phyloP scores from a whole-genome alignment of 2,888 invertebrate species.

The Ferrisia virgata region DNA sequence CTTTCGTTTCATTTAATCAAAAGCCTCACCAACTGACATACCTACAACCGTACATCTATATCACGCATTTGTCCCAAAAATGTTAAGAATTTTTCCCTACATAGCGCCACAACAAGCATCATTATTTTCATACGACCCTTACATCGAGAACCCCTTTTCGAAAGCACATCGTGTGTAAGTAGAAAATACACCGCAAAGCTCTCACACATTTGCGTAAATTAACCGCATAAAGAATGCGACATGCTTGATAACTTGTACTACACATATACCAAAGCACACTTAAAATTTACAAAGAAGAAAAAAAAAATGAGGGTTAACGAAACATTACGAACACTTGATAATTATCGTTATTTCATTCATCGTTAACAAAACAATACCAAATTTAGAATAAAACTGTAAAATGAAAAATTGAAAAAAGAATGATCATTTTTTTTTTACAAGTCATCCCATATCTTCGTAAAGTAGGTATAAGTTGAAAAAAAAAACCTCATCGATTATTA shows the following conservation, averaged over 20 bases:
- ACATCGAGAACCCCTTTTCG: not conserved
- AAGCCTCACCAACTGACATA: no score
- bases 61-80: not conserved
- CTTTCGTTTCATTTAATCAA: not conserved
- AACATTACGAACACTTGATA: not conserved
- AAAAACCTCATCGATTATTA: not conserved
- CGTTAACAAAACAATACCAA: not conserved
- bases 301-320: not conserved
- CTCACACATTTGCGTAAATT: slow-evolving; percentile 21
- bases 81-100: not conserved
- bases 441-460: no score
- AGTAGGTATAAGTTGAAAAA: no score
- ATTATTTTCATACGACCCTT: not conserved
- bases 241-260: not conserved
- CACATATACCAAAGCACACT: not conserved
- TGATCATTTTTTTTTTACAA: no score
- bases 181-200: slow-evolving; percentile 8
- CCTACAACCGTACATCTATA: not conserved
- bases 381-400: not conserved
- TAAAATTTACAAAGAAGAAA: not conserved
- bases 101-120: not conserved
- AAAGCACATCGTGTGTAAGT: not conserved
- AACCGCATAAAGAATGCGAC: slow-evolving; percentile 4
- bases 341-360: no score
- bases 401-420: not conserved